Evolutionary conservation across 2,113 vertebrate genomes (phyloP), one percentile per base, ranked within the genome.

Genomic region (Xiphorhynchus elegans): DNA sequence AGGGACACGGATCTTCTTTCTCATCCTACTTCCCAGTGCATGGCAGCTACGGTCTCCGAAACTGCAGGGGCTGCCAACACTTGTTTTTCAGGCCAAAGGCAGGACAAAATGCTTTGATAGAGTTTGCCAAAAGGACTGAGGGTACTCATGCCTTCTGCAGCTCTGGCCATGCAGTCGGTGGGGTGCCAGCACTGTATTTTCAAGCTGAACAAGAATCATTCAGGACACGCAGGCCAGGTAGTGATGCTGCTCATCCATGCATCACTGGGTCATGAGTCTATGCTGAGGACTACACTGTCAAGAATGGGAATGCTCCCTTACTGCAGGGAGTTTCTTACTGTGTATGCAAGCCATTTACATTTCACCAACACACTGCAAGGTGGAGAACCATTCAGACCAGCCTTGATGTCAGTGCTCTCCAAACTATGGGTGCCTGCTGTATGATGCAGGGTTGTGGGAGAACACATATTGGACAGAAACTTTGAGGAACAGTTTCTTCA

Each of bases 261-360:
- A 21, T 9, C 9, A 14, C 28, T 68, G 53, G 17, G 40, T 46
- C 25, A 14, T 4, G 33, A 42, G 14, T 53, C 44, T 83, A 19
- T 64, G 50, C 23, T 47, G 37, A 79, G 28, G 52, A 33, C 29
- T 78, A 19, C 23, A 39, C 9, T 2, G 3, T 11, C 35, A 55
- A 37, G 31, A 17, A 20, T 33, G 39, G 35, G 37, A 77, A 69
- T 17, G 29, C 4, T 89, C 17, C 40, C 19, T 69, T 52, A 11
- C 53, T 55, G 33, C 68, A 55, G 44, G 1, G 17, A 73, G 7
- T 4, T 26, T 68, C 84, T 25, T n/a, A 8, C 15, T 14, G 9
- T 26, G 17, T 8, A 4, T 37, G 66, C 56, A 37, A 62, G 29
- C 11, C 2, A 16, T 0, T 0, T 56, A 31, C 3, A 3, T 68